phyloP scores from a whole-genome alignment of 1,140 invertebrate genomes.

The Galleria mellonella region DNA sequence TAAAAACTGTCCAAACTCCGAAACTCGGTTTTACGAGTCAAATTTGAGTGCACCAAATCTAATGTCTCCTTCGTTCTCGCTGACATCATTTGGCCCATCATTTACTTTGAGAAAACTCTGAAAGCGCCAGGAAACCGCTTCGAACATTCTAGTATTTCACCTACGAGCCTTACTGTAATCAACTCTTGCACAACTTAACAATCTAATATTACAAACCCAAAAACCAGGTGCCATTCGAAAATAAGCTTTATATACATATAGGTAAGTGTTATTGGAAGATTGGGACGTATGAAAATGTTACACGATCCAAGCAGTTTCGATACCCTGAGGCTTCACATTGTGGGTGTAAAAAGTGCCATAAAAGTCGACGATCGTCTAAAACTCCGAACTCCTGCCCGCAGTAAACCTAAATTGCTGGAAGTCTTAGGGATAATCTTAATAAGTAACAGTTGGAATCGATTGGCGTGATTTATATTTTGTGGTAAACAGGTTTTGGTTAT shows the following conservation, averaged over 20 bases:
- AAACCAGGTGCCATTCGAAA: neutral
- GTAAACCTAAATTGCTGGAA: conserved; percentile 35
- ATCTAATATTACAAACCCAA: neutral
- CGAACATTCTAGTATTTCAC: conserved; percentile 34
- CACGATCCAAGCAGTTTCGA: conserved; percentile 13
- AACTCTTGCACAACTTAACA: conserved; percentile 25
- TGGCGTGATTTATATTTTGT: conserved; percentile 9
- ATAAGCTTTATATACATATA: conserved; percentile 6
- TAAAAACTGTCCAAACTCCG: too few relatives aligned
- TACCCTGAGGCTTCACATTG: neutral
- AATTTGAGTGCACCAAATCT: too few relatives aligned
- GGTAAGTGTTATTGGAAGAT: neutral
- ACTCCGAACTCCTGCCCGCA: conserved; percentile 32
- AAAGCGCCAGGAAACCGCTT: neutral
- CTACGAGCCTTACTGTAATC: conserved; percentile 52
- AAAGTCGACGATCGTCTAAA: conserved; percentile 58
- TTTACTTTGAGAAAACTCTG: neutral
- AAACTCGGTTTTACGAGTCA: too few relatives aligned
- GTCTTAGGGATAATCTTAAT: conserved; percentile 27
- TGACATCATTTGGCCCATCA: neutral
- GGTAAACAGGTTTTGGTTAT: neutral
- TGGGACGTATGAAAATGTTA: neutral
- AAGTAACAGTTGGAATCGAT: conserved; percentile 28
- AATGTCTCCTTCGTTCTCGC: too few relatives aligned
- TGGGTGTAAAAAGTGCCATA: conserved; percentile 56